Evolutionary conservation across 1,140 invertebrate species (phyloP).

Genomic region (Lasioglossum baleicum): DNA sequence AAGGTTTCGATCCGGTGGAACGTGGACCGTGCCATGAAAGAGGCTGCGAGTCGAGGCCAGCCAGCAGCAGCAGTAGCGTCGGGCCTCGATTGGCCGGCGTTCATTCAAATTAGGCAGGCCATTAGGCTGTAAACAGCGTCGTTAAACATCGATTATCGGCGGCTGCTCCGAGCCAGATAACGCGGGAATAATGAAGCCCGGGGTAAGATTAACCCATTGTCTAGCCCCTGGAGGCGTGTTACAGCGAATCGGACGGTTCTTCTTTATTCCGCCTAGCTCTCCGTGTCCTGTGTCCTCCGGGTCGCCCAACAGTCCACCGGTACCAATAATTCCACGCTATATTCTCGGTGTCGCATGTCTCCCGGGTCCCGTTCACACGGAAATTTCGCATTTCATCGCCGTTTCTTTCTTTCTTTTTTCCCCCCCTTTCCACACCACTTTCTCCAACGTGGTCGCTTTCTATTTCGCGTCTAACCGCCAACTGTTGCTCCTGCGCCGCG

Average conservation of each 20-base stretch:
- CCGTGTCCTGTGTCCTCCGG: conserved; percentile 7
- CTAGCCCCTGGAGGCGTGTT: conserved; percentile 31
- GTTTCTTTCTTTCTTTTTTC: neutral
- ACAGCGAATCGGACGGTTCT: conserved; percentile 33
- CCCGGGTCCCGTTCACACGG: conserved; percentile 13
- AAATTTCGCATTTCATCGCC: conserved; percentile 14
- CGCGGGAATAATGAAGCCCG: conserved; percentile 56
- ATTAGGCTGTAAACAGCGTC: conserved; percentile 60
- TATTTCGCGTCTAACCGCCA: neutral
- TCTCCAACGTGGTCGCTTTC: neutral
- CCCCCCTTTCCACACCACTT: neutral
- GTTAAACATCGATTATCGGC: conserved; percentile 61
- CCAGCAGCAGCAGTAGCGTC: neutral
- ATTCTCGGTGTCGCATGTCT: neutral
- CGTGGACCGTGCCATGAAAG: neutral
- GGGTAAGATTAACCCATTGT: conserved; percentile 54
- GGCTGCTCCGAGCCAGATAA: conserved; percentile 43
- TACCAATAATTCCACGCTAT: conserved; percentile 15
- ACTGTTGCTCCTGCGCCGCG: neutral
- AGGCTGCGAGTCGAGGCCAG: neutral
- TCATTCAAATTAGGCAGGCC: conserved; percentile 48
- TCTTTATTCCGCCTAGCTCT: conserved; percentile 31
- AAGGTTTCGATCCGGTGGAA: neutral
- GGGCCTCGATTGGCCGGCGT: conserved; percentile 13
- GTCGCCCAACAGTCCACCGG: neutral